Evolutionary conservation across 2,797 vertebrate genomes (phyloP).

Genomic region (Balearica regulorum): DNA sequence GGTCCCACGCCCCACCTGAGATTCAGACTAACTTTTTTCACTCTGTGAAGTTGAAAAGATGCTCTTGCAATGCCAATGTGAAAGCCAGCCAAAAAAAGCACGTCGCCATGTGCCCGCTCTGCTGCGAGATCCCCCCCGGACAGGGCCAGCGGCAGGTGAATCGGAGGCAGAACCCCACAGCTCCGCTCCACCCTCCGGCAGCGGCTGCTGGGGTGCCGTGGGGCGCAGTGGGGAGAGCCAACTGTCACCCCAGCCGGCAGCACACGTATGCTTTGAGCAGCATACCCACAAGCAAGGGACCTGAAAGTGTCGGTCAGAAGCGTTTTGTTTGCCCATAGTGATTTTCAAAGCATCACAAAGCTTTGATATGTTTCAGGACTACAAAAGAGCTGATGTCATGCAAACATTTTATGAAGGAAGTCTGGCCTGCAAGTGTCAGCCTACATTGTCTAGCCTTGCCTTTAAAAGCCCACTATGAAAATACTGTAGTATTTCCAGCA

Average conservation of each 20-base stretch:
- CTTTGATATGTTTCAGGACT: not conserved
- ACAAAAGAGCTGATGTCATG: not conserved
- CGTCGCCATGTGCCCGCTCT: rapidly evolving
- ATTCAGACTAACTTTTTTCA: not conserved
- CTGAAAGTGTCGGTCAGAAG: not conserved
- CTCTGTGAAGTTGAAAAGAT: not conserved
- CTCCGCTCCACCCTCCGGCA: not conserved
- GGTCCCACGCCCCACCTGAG: no score
- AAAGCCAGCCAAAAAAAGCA: rapidly evolving
- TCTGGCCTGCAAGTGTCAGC: not conserved
- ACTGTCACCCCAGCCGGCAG: not conserved
- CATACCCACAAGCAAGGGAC: no score
- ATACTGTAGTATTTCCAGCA: not conserved
- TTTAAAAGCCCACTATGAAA: rapidly evolving
- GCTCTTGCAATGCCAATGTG: not conserved
- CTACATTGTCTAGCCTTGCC: not conserved
- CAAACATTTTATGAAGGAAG: not conserved
- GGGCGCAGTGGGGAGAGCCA: rapidly evolving
- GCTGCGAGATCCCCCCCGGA: not conserved
- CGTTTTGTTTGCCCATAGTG: not conserved
- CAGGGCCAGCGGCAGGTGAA: not conserved
- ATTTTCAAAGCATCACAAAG: not conserved
- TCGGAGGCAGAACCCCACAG: not conserved
- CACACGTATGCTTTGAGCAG: rapidly evolving
- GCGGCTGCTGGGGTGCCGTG: not conserved